Evolutionary conservation across 2,888 invertebrate species (phyloP).

Genomic region (Biston betularia): DNA sequence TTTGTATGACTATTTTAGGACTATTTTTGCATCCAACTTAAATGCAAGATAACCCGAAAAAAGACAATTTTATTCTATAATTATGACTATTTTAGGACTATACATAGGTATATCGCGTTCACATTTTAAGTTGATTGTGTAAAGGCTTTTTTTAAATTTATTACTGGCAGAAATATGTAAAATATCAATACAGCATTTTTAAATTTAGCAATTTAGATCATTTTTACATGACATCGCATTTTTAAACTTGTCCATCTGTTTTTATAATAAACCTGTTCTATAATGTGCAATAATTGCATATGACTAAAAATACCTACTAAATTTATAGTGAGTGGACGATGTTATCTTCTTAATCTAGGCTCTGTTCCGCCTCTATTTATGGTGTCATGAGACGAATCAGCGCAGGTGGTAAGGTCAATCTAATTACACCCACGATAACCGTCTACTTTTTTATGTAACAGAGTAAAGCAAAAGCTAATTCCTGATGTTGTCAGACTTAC

Average conservation of each 20-base stretch:
- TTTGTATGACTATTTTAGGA: too few relatives aligned
- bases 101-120: too few relatives aligned
- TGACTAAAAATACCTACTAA: constrained; percentile 17
- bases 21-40: too few relatives aligned
- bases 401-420: constrained; percentile 17
- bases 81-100: too few relatives aligned
- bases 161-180: too few relatives aligned
- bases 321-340: constrained; percentile 19
- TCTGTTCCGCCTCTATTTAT: constrained; percentile 1
- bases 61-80: too few relatives aligned
- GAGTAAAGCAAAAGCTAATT: neutral
- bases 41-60: too few relatives aligned
- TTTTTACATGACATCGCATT: too few relatives aligned
- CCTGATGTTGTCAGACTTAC: neutral
- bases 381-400: constrained; percentile 5
- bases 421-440: neutral
- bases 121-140: too few relatives aligned
- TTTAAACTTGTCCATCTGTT: neutral
- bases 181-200: too few relatives aligned
- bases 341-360: constrained; percentile 8
- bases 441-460: neutral
- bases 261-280: neutral
- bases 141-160: too few relatives aligned
- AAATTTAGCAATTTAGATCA: too few relatives aligned
- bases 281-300: constrained; percentile 21